Evolutionary conservation across 2,888 invertebrate species (phyloP).

Genomic region (Nezara viridula): DNA sequence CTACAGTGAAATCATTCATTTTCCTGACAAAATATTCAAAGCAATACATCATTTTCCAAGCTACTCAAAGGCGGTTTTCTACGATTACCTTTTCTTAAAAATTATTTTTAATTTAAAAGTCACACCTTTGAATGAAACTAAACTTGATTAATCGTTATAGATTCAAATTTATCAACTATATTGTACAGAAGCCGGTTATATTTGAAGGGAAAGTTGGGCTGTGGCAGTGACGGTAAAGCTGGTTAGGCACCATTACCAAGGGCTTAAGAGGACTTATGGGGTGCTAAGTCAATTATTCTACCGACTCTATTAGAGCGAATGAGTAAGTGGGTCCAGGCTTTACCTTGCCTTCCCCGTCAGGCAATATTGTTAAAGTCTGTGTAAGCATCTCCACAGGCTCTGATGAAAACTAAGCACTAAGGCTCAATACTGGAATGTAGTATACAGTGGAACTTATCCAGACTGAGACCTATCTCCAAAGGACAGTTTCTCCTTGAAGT

Average conservation of each 20-base stretch:
- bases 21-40: no score
- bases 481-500: no score
- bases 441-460: no score
- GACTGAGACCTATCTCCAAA: no score
- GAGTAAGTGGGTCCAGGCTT: constrained; percentile 45
- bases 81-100: no score
- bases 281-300: constrained; percentile 51
- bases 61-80: no score
- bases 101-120: neutral
- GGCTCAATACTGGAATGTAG: neutral
- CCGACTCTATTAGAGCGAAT: constrained; percentile 49
- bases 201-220: constrained; percentile 22
- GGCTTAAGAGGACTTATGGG: constrained; percentile 49
- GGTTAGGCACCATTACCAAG: constrained; percentile 45
- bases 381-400: neutral
- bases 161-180: neutral
- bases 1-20: no score
- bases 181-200: neutral
- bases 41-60: no score
- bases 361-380: neutral
- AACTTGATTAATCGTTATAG: neutral
- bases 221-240: neutral
- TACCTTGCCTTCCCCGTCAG: constrained; percentile 5
- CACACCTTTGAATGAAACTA: neutral
- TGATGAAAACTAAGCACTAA: neutral